These are phyloP conservation scores for Acanthoscelides obtectus DNA, from an alignment of 2,888 invertebrate species.

Conservation along the genomic window DNA sequence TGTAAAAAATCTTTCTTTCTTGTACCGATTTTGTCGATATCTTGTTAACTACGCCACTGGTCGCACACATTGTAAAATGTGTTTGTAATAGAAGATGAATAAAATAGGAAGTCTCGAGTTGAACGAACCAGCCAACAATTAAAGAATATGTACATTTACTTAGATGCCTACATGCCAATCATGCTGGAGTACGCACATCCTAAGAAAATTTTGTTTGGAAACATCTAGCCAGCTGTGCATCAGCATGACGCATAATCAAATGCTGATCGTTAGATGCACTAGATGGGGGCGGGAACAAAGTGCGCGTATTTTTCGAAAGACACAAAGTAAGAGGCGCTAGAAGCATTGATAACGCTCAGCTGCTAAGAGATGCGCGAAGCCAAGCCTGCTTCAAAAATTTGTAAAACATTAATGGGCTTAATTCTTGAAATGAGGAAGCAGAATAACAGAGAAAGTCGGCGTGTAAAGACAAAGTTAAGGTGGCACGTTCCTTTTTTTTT, in stretches of 20 bases:
- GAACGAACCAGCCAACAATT: slow-evolving; percentile 18
- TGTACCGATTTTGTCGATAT: not conserved
- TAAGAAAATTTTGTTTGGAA: not conserved
- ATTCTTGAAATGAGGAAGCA: no score
- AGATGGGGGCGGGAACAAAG: not conserved
- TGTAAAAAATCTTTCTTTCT: no score
- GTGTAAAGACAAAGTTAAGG: no score
- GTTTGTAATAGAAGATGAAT: not conserved
- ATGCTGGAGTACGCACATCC: not conserved
- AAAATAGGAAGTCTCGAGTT: slow-evolving; percentile 10
- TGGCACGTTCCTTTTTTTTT: no score
- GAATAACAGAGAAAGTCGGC: no score
- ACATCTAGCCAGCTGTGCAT: not conserved
- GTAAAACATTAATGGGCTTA: no score
- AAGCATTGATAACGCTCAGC: no score
- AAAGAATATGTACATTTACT: slow-evolving; percentile 8
- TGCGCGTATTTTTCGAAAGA: not conserved
- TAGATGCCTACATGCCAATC: slow-evolving; percentile 12
- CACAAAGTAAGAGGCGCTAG: no score
- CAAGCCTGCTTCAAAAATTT: no score
- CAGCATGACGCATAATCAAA: not conserved
- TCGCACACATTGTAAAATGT: not conserved
- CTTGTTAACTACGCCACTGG: not conserved
- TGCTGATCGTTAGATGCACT: not conserved
- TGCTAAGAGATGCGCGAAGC: no score